Conservation (phyloP, 2,797 vertebrate genomes). For the Rousettus madagascariensis region DNA sequence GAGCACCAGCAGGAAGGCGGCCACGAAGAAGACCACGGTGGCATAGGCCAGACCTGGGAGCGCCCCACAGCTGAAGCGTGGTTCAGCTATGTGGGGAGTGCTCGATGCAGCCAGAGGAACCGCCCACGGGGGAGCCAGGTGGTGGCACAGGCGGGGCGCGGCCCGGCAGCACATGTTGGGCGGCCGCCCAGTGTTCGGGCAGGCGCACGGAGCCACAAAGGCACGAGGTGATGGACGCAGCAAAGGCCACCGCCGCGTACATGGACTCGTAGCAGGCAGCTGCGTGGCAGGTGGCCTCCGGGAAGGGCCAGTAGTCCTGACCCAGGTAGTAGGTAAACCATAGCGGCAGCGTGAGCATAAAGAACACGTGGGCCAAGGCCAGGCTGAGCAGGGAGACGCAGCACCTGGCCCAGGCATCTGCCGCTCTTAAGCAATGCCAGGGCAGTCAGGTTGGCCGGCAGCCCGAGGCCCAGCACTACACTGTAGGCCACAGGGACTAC, state of each 20-base stretch:
- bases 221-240: constrained; percentile 78
- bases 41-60: constrained; percentile 51
- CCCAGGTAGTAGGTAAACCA: constrained; percentile 82
- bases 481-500: constrained; percentile 68
- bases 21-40: constrained; percentile 68
- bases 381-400: constrained; percentile 82
- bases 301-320: constrained; percentile 76
- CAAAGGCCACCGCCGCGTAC: constrained; percentile 79
- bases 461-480: constrained; percentile 79
- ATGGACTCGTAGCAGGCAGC: constrained; percentile 78
- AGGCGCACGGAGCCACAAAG: constrained; percentile 61
- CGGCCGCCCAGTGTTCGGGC: neutral
- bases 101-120: constrained; percentile 73
- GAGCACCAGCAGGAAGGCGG: constrained; percentile 78
- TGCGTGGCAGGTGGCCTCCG: constrained; percentile 66
- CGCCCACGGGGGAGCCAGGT: neutral
- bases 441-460: constrained; percentile 76
- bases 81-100: neutral
- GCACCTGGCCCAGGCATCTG: constrained; percentile 76
- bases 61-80: neutral
- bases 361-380: constrained; percentile 78
- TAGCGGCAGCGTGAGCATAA: constrained; percentile 79
- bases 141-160: neutral
- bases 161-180: constrained; percentile 41
- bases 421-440: constrained; percentile 72